A percentile compares a stretch with the other conserved stretches of the same genome.
These are phyloP conservation scores for Pterostichus niger DNA, from an alignment of 2,888 invertebrate species.

Conservation along the genomic window DNA sequence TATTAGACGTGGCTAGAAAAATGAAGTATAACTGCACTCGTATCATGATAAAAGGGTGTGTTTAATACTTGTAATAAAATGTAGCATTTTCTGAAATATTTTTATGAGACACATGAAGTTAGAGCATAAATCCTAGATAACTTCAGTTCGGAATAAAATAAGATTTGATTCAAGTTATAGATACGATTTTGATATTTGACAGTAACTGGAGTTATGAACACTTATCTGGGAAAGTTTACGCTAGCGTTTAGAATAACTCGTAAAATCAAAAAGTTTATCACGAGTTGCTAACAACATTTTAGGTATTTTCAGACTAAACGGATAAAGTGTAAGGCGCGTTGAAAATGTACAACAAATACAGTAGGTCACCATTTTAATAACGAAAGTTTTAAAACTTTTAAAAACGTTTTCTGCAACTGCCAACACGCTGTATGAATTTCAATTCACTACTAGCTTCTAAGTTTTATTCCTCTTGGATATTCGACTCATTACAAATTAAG, in stretches of 20 bases:
- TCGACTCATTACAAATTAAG: background rate
- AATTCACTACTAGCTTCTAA: constrained; percentile 14
- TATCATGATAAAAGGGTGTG: too few species aligned
- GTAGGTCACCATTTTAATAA: constrained; percentile 26
- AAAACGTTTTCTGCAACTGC: constrained; percentile 20
- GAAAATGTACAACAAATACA: constrained; percentile 41
- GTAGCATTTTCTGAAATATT: background rate
- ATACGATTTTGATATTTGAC: constrained; percentile 47
- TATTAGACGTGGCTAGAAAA: background rate
- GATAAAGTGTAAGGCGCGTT: background rate
- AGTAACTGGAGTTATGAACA: constrained; percentile 38
- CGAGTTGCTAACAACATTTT: constrained; percentile 34
- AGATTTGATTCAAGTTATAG: constrained; percentile 33
- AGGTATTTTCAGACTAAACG: constrained; percentile 8
- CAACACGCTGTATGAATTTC: constrained; percentile 30
- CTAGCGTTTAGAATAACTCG: constrained; percentile 27
- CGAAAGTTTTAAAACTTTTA: constrained; percentile 26
- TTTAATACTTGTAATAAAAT: too few species aligned
- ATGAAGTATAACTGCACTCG: background rate
- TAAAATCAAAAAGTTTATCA: constrained; percentile 42
- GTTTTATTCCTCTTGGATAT: background rate
- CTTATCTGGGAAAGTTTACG: constrained; percentile 40
- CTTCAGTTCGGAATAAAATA: constrained; percentile 20
- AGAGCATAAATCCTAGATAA: constrained; percentile 10
- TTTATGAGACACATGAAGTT: constrained; percentile 34